phyloP scores from a whole-genome alignment of 2,888 invertebrate genomes.

The Oasisia sp. region DNA sequence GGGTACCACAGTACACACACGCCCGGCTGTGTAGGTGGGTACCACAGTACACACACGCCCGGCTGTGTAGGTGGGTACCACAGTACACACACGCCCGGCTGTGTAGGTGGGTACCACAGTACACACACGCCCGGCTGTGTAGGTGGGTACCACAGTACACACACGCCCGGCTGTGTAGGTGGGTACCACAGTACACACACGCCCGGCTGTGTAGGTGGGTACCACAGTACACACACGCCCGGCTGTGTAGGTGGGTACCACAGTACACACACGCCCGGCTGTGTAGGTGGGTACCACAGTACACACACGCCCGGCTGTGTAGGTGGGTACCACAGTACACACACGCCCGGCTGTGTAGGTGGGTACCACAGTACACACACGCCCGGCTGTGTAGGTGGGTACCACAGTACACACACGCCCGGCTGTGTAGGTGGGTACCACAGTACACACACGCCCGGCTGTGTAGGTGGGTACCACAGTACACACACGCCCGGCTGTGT shows the following conservation, averaged over 20 bases:
- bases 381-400: constrained; percentile 79
- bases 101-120: constrained; percentile 78
- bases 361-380: constrained; percentile 84
- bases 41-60: constrained; percentile 91
- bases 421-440: constrained; percentile 76
- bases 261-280: constrained; percentile 93
- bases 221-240: constrained; percentile 91
- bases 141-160: constrained; percentile 82
- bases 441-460: constrained; percentile 93
- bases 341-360: constrained; percentile 84
- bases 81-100: constrained; percentile 93
- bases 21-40: constrained; percentile 79
- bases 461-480: constrained; percentile 78
- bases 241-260: constrained; percentile 76
- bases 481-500: constrained; percentile 86
- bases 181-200: constrained; percentile 84
- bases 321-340: constrained; percentile 82
- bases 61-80: constrained; percentile 76
- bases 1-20: constrained; percentile 84
- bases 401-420: constrained; percentile 91
- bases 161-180: constrained; percentile 84
- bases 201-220: constrained; percentile 79
- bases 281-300: constrained; percentile 78
- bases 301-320: constrained; percentile 86
- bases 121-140: constrained; percentile 86